Base-by-base conservation (phyloP, 2,888 invertebrate genomes). In the Xylocampa areola region DNA sequence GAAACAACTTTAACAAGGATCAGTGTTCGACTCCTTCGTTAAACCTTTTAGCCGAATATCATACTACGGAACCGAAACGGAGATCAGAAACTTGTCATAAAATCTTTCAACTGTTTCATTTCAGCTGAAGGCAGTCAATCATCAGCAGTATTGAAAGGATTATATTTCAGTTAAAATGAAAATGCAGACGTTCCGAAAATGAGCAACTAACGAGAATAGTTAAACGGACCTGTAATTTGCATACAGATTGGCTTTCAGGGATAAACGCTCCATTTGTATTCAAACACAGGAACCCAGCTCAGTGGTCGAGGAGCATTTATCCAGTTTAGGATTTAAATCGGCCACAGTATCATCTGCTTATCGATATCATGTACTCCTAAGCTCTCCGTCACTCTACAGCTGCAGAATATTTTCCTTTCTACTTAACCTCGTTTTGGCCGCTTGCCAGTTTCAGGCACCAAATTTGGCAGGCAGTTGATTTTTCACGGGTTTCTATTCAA, bases 161-260 rank as follows among this genome's bases (percentile, higher is more conserved):
- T 79, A 71, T 72, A 76, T 82, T 81, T 81, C 69, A 76, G 86
- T 80, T 70, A 77, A 79, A 81, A 80, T 80, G 81, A 84, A 88
- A 90, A 90, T 84, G 85, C 87, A 88, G 89, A 91, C 87, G 85
- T 90, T 86, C 82, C 81, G 90, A 90, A 93, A 94, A 93, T 92
- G 92, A 92, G 92, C 92, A 92, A 92, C 92, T 93, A 93, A 93
- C 92, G 92, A 92, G 93, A 88, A 92, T 91, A 92, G 93, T 92
- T 91, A 90, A 92, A 90, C 85, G 88, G 88, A 90, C 87, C 89
- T 87, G 88, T 87, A 88, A 94, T 94, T 93, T 91, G 86, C 94
- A 93, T 94, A 92, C 93, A 94, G 91, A 94, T 93, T 94, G 92
- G 92, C 92, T 94, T 90, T 87, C 85, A 84, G 90, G 91, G 91